phyloP scores from a whole-genome alignment of 2,797 vertebrate species.

The Ctenopoma kingsleyae region DNA sequence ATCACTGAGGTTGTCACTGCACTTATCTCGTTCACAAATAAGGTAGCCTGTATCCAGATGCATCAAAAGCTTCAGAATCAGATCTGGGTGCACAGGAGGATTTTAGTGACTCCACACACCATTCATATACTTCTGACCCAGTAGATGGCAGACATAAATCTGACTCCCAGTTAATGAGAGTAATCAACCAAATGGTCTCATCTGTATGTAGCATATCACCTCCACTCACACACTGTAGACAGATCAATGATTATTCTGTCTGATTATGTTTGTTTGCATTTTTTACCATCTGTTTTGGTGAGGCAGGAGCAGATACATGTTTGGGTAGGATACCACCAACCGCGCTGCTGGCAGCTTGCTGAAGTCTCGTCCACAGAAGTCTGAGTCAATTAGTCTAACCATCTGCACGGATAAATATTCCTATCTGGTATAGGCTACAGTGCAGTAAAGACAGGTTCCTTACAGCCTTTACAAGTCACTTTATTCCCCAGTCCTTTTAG shows the following conservation, averaged over 20 bases:
- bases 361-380: constrained; percentile 33
- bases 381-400: constrained; percentile 69
- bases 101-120: constrained; percentile 30
- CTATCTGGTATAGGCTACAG: constrained; percentile 28
- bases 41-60: constrained; percentile 42
- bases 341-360: constrained; percentile 37
- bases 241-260: constrained; percentile 46
- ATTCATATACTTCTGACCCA: constrained; percentile 16
- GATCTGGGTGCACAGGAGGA: constrained; percentile 14
- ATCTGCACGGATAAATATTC: constrained; percentile 67
- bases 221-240: constrained; percentile 31
- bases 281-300: constrained; percentile 60
- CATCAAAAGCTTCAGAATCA: constrained; percentile 21
- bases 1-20: constrained; percentile 57
- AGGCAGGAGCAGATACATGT: constrained; percentile 38
- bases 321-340: constrained; percentile 52
- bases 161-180: constrained; percentile 11
- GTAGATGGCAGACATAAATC: constrained; percentile 1
- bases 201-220: constrained; percentile 15
- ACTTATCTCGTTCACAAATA: constrained; percentile 66
- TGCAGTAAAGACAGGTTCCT: constrained; percentile 32
- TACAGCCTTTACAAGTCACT: constrained; percentile 9
- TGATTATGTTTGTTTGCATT: constrained; percentile 49
- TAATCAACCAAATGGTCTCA: constrained; percentile 17
- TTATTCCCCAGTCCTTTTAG: constrained; percentile 3